Evolutionary conservation across 1,140 invertebrate genomes (phyloP).

Genomic region (Drosophila watanabei): DNA sequence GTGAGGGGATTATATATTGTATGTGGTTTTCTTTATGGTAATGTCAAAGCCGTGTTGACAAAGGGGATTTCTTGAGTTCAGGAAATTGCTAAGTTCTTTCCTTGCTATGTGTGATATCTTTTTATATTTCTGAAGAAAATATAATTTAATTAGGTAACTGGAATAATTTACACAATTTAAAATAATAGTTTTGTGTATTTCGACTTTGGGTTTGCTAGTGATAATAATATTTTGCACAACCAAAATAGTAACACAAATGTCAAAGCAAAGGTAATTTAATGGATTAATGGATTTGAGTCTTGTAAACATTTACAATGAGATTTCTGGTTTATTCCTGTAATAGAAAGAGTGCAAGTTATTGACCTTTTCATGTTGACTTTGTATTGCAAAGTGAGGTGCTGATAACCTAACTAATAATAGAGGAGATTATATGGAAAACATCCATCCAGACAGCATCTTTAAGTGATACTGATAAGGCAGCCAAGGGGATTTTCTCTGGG

Average conservation of each 20-base stretch:
- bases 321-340: background rate
- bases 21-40: conserved; percentile 2
- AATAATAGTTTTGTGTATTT: too few relatives aligned
- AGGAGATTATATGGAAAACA: conserved; percentile 14
- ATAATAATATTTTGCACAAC: too few relatives aligned
- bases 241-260: too few relatives aligned
- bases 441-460: background rate
- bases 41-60: conserved; percentile 2
- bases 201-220: too few relatives aligned
- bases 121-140: too few relatives aligned
- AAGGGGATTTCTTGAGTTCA: conserved; percentile 13
- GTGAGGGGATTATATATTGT: background rate
- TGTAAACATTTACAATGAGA: background rate
- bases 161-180: too few relatives aligned
- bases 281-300: too few relatives aligned
- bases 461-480: conserved; percentile 12
- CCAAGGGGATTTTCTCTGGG: conserved; percentile 28
- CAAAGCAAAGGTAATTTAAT: too few relatives aligned
- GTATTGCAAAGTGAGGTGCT: background rate
- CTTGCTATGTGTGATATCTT: too few relatives aligned
- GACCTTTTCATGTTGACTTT: background rate
- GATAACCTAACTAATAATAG: conserved; percentile 21
- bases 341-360: conserved; percentile 4
- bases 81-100: conserved; percentile 6
- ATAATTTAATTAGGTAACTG: too few relatives aligned